phyloP scores from a whole-genome alignment of 2,113 vertebrate species.

The Myrmophylax atrothorax region DNA sequence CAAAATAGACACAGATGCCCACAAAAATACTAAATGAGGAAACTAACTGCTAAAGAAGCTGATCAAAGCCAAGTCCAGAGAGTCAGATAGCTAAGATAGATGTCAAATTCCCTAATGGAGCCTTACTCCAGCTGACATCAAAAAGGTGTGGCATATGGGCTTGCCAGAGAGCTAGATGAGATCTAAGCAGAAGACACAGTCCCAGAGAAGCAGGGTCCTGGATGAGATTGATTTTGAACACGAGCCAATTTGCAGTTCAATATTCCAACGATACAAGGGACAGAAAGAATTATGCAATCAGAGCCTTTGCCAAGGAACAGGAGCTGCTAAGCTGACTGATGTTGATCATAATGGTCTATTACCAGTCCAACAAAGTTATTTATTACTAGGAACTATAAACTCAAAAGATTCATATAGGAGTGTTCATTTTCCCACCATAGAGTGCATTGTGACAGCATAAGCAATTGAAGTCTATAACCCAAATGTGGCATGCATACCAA shows the following conservation, averaged over 20 bases:
- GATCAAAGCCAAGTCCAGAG: background rate
- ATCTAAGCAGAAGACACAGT: background rate
- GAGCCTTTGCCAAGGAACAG: background rate
- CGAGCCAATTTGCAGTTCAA: background rate
- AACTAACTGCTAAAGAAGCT: background rate
- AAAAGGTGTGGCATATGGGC: background rate
- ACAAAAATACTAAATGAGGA: background rate
- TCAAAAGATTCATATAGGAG: background rate
- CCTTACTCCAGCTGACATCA: background rate
- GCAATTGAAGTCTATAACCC: background rate
- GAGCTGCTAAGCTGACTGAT: background rate
- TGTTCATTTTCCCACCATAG: background rate
- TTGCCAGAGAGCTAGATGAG: background rate
- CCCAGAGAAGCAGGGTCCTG: background rate
- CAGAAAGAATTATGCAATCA: background rate
- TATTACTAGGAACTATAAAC: background rate
- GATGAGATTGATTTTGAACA: background rate
- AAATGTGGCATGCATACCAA: background rate
- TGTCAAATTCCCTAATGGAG: background rate
- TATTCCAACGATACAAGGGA: background rate
- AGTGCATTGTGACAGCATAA: background rate
- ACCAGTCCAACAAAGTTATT: background rate
- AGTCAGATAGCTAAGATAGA: background rate
- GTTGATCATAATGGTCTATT: background rate
- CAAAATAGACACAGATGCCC: background rate